phyloP scores from a whole-genome alignment of 53 echinoderm and acorn worm genomes.

The Echinarachnius parma region DNA sequence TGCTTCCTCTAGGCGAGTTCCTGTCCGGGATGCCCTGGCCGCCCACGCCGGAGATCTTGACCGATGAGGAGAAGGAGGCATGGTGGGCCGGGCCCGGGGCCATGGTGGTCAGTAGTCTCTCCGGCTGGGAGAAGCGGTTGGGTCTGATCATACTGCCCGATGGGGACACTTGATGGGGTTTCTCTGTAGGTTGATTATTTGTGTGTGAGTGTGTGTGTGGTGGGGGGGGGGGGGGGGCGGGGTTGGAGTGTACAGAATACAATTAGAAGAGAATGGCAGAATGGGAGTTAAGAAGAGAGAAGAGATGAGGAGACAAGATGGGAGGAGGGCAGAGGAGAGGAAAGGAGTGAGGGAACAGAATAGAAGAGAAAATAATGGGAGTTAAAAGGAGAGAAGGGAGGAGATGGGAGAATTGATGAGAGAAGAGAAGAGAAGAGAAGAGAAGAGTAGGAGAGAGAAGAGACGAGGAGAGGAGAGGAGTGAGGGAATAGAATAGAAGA shows the following conservation, averaged over 20 bases:
- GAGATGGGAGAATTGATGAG: neutral
- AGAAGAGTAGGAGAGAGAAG: neutral
- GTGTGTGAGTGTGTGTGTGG: neutral
- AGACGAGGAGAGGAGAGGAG: neutral
- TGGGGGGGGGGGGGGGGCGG: neutral
- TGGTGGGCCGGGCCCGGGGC: neutral
- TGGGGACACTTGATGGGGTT: constrained; percentile 23
- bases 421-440: neutral
- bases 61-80: constrained; percentile 7
- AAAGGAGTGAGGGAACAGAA: neutral
- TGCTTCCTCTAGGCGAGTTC: constrained; percentile 27
- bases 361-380: neutral
- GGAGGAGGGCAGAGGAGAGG: neutral
- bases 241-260: neutral
- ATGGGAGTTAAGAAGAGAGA: neutral
- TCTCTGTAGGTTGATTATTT: constrained; percentile 7
- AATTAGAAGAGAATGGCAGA: neutral
- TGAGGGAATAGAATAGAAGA: neutral
- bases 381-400: neutral
- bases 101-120: constrained; percentile 52
- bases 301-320: neutral
- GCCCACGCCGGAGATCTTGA: constrained; percentile 13
- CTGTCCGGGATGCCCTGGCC: constrained; percentile 9
- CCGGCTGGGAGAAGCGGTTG: constrained; percentile 60
- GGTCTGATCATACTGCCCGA: constrained; percentile 51